phyloP scores from a whole-genome alignment of 2,797 vertebrate genomes.

The Cuniculus paca region DNA sequence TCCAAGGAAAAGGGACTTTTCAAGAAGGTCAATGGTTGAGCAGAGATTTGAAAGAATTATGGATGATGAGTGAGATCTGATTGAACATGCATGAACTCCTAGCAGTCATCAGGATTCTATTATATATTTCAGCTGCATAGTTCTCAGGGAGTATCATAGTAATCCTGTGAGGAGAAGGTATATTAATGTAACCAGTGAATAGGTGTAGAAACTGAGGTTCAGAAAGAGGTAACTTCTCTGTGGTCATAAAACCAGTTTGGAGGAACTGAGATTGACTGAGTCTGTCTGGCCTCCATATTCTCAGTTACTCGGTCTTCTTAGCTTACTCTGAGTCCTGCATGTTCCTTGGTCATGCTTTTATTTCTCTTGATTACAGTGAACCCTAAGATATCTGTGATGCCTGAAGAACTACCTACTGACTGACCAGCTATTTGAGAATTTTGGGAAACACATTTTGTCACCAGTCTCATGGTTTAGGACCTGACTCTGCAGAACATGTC shows the following conservation, averaged over 20 bases:
- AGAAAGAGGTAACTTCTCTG: neutral
- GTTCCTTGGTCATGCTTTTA: neutral
- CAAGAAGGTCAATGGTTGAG: neutral
- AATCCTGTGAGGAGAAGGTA: neutral
- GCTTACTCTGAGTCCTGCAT: neutral
- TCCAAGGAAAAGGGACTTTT: neutral
- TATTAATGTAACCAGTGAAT: neutral
- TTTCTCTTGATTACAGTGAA: neutral
- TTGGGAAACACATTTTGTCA: neutral
- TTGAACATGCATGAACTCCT: neutral
- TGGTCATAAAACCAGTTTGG: neutral
- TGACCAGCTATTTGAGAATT: neutral
- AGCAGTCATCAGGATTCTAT: neutral
- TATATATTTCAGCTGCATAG: accelerated
- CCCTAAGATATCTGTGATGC: neutral
- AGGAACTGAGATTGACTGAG: neutral
- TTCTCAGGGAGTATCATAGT: neutral
- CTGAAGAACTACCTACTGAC: neutral
- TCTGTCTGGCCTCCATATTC: neutral
- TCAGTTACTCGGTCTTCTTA: neutral
- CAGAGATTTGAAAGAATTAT: neutral
- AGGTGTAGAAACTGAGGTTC: neutral
- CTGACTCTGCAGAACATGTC: neutral
- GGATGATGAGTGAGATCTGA: neutral
- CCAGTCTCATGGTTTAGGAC: neutral